A percentile compares a stretch with the other conserved stretches of the same genome.
Evolutionary conservation across 2,797 vertebrate species (phyloP).

Genomic region (Danio kyathit): DNA sequence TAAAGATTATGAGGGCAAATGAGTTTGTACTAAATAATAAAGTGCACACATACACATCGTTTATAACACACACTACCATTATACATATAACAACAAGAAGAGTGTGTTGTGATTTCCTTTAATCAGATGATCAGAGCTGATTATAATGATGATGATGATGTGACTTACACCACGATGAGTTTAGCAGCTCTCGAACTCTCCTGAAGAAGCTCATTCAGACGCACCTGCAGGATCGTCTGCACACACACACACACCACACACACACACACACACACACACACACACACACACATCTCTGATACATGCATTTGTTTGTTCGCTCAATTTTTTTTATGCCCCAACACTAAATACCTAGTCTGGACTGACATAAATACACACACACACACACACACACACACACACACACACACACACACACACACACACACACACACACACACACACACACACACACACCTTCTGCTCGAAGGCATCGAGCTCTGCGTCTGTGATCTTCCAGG

Average conservation of each 20-base stretch:
- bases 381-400: too few species aligned
- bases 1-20: too few species aligned
- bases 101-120: too few species aligned
- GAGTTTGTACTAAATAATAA: too few species aligned
- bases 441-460: slow-evolving; percentile 80
- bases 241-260: slow-evolving; percentile 29
- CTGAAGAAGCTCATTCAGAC: slow-evolving; percentile 92
- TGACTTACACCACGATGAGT: slow-evolving; percentile 93
- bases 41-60: too few species aligned
- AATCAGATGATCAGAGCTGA: too few species aligned
- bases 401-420: too few species aligned
- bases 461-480: slow-evolving; percentile 91
- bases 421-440: slow-evolving; percentile 67
- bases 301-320: background rate
- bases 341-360: too few species aligned
- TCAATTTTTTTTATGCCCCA: background rate
- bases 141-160: background rate
- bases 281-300: background rate
- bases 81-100: too few species aligned
- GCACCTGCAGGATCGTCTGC: slow-evolving; percentile 93
- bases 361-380: background rate
- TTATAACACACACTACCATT: too few species aligned
- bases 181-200: slow-evolving; percentile 91
- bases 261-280: too few species aligned
- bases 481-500: slow-evolving; percentile 94